Percentiles rank a stretch among this genome's conserved stretches.
These are phyloP conservation scores for Acanthosoma haemorrhoidale DNA, from an alignment of 2,888 invertebrate genomes.

Conservation along the genomic window DNA sequence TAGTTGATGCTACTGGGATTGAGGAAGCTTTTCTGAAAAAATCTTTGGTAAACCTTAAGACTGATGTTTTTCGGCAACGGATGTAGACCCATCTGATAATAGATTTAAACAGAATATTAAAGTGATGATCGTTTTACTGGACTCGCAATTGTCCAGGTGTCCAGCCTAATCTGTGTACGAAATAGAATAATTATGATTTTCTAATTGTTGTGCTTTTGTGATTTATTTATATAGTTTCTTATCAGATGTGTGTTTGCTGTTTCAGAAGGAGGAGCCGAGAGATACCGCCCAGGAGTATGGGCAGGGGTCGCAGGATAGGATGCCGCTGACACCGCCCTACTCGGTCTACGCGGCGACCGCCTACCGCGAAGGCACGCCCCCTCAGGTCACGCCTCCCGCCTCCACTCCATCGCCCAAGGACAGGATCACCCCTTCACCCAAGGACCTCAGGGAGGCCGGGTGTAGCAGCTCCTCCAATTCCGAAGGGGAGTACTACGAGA, in stretches of 20 bases:
- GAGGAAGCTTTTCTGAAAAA: too few relatives aligned
- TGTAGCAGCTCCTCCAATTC: constrained; percentile 32
- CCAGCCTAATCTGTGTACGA: too few relatives aligned
- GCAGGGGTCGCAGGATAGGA: not conserved
- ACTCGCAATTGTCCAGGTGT: too few relatives aligned
- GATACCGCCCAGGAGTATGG: constrained; percentile 25
- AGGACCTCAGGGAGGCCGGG: constrained; percentile 27
- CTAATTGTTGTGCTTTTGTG: not conserved
- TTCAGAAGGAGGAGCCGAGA: constrained; percentile 37
- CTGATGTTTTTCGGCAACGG: too few relatives aligned
- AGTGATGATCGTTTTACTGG: too few relatives aligned
- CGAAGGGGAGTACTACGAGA: constrained; percentile 35
- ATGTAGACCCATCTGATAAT: too few relatives aligned
- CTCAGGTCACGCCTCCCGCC: constrained; percentile 35
- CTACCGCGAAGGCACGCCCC: constrained; percentile 18
- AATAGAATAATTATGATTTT: too few relatives aligned
- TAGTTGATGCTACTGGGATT: too few relatives aligned
- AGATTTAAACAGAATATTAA: too few relatives aligned
- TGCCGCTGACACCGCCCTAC: not conserved
- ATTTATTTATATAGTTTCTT: not conserved
- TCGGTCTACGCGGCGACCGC: not conserved
- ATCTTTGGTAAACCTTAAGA: too few relatives aligned
- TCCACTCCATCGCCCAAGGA: constrained; percentile 30
- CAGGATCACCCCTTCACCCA: too few relatives aligned
- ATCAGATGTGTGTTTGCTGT: not conserved